Evolutionary conservation across 2,888 invertebrate genomes (phyloP).

Genomic region (Cistogaster globosa): DNA sequence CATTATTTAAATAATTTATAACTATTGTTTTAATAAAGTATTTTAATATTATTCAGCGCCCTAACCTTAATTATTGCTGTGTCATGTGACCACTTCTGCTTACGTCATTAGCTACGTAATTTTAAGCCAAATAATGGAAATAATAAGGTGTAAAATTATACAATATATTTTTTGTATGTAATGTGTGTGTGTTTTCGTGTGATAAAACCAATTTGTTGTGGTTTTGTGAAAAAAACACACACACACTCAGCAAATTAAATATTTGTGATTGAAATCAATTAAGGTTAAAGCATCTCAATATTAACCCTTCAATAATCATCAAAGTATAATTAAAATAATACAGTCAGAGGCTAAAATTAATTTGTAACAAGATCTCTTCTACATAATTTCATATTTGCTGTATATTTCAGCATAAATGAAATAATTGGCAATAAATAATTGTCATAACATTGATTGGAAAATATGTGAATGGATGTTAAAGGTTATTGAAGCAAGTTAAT

Average conservation of each 20-base stretch:
- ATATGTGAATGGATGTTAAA: no score
- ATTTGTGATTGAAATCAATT: slow-evolving; percentile 21
- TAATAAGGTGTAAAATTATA: slow-evolving; percentile 29
- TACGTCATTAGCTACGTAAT: slow-evolving; percentile 23
- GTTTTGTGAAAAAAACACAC: slow-evolving; percentile 16
- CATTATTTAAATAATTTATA: no score
- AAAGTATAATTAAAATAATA: slow-evolving; percentile 6
- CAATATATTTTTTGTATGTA: not conserved
- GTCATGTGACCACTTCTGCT: not conserved
- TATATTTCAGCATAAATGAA: no score
- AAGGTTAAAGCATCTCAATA: slow-evolving; percentile 28
- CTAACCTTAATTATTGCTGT: not conserved
- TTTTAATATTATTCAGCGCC: no score
- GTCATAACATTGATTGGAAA: no score
- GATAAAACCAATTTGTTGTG: slow-evolving; percentile 48
- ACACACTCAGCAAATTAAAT: not conserved
- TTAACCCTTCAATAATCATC: slow-evolving; percentile 40
- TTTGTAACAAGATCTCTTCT: slow-evolving; percentile 13
- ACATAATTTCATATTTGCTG: not conserved
- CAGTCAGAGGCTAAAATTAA: not conserved
- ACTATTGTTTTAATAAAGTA: no score
- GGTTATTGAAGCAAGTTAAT: no score
- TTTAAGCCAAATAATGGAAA: slow-evolving; percentile 17
- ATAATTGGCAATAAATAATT: no score
- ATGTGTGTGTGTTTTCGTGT: not conserved